phyloP scores from a whole-genome alignment of 2,113 vertebrate genomes.

The Pseudorhombus dupliciocellatus region DNA sequence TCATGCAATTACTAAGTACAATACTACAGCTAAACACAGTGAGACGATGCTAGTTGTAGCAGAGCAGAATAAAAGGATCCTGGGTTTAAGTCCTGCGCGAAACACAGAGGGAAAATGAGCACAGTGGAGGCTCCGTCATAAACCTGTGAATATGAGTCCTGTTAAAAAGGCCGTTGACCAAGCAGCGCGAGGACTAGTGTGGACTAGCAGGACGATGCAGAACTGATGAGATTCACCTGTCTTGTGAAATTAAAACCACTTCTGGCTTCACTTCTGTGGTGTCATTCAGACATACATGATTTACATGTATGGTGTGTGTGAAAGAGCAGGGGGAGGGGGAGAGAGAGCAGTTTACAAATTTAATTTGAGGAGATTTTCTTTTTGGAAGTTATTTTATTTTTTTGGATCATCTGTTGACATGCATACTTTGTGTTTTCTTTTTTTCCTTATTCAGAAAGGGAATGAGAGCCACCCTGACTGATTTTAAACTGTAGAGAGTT shows the following conservation, averaged over 20 bases:
- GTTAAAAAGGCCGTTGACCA: slow-evolving; percentile 12
- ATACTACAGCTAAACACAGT: slow-evolving; percentile 19
- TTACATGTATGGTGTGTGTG: background rate
- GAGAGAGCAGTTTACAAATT: too few relatives aligned
- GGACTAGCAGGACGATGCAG: slow-evolving; percentile 6
- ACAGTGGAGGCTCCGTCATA: slow-evolving; percentile 32
- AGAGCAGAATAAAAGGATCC: slow-evolving; percentile 20
- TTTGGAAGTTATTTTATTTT: background rate
- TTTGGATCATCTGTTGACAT: background rate
- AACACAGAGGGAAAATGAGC: slow-evolving; percentile 8
- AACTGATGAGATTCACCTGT: slow-evolving; percentile 2
- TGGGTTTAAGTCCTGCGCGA: slow-evolving; percentile 24
- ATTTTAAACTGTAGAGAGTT: too few relatives aligned
- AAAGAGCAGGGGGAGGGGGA: background rate
- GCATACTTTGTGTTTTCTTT: too few relatives aligned
- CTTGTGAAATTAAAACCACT: slow-evolving; percentile 13
- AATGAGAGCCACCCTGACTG: too few relatives aligned
- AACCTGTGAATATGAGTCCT: slow-evolving; percentile 37
- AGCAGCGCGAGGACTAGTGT: background rate
- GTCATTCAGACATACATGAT: background rate
- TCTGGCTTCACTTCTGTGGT: background rate
- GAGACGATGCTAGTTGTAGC: slow-evolving; percentile 25
- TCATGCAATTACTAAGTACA: slow-evolving; percentile 52
- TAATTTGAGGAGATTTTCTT: background rate
- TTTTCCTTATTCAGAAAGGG: too few relatives aligned